Evolutionary conservation across 2,888 invertebrate genomes (phyloP).

Genomic region (Morinoia aosen): DNA sequence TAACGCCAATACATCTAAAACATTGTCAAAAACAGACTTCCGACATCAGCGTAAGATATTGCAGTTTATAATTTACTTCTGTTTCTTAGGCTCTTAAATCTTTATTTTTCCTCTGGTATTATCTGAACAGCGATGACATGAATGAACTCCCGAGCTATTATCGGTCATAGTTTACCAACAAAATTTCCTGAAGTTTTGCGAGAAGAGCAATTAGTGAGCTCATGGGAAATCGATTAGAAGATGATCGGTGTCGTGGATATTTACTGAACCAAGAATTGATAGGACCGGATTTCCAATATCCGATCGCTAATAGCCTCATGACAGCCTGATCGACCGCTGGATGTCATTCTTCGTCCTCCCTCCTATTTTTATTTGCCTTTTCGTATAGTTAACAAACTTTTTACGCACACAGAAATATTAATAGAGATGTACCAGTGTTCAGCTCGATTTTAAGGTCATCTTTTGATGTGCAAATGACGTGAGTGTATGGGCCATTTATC

Average conservation of each 20-base stretch:
- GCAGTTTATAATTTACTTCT: not conserved
- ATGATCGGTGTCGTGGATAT: not conserved
- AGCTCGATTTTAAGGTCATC: not conserved
- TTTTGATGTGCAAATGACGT: not conserved
- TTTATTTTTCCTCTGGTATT: not conserved
- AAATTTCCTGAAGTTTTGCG: not conserved
- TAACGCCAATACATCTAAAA: not conserved
- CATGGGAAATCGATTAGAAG: constrained; percentile 13
- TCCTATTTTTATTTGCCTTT: not conserved
- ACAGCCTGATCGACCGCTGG: not conserved
- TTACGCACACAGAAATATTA: not conserved
- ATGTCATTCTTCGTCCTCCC: not conserved
- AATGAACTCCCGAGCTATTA: not conserved
- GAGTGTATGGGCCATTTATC: not conserved
- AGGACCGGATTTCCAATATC: constrained; percentile 1
- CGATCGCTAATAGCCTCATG: not conserved
- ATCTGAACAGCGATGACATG: not conserved
- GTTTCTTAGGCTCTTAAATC: not conserved
- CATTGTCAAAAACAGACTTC: not conserved
- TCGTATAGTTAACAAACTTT: not conserved
- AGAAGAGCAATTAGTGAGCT: not conserved
- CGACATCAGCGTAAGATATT: not conserved
- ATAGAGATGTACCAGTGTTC: not conserved
- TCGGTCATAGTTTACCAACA: not conserved
- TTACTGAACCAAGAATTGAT: not conserved